Evolutionary conservation across 1,140 invertebrate genomes (phyloP).

Genomic region (Drosophila chauvacae): DNA sequence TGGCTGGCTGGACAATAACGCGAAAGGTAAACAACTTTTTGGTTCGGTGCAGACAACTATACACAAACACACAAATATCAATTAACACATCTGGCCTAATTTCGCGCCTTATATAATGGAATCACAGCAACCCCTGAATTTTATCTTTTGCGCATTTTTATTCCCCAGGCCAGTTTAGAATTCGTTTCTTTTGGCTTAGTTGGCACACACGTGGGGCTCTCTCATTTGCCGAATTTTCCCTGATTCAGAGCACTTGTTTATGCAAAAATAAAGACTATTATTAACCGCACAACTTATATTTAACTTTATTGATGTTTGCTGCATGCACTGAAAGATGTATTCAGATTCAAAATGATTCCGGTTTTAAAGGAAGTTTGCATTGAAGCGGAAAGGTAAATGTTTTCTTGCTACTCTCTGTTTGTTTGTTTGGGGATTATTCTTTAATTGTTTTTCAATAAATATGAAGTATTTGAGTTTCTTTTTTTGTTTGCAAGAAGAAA

Average conservation of each 20-base stretch:
- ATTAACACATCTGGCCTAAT: conserved; percentile 62
- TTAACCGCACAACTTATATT: conserved; percentile 24
- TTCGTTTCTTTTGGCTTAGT: conserved; percentile 11
- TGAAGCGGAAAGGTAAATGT: conserved; percentile 19
- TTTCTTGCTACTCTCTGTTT: conserved; percentile 9
- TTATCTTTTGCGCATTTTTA: conserved; percentile 36
- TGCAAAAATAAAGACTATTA: conserved; percentile 35
- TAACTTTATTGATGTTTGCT: conserved; percentile 46
- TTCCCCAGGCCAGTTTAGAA: background rate
- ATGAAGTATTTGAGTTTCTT: conserved; percentile 1
- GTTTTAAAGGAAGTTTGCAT: conserved; percentile 24
- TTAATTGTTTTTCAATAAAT: conserved; percentile 7
- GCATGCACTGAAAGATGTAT: conserved; percentile 9
- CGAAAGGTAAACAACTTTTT: conserved; percentile 57
- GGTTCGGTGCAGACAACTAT: background rate
- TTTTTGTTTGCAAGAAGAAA: background rate
- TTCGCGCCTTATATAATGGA: conserved; percentile 24
- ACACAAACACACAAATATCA: background rate
- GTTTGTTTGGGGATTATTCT: background rate
- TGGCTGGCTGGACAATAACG: conserved; percentile 2
- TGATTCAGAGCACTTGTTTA: conserved; percentile 3
- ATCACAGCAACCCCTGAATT: conserved; percentile 18
- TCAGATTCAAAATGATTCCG: background rate
- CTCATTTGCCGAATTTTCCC: conserved; percentile 14
- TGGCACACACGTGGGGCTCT: conserved; percentile 39